A percentile compares a stretch with the other conserved stretches of the same genome.
These are phyloP conservation scores for Gerris buenoi DNA, from an alignment of 1,140 invertebrate species.

Conservation along the genomic window DNA sequence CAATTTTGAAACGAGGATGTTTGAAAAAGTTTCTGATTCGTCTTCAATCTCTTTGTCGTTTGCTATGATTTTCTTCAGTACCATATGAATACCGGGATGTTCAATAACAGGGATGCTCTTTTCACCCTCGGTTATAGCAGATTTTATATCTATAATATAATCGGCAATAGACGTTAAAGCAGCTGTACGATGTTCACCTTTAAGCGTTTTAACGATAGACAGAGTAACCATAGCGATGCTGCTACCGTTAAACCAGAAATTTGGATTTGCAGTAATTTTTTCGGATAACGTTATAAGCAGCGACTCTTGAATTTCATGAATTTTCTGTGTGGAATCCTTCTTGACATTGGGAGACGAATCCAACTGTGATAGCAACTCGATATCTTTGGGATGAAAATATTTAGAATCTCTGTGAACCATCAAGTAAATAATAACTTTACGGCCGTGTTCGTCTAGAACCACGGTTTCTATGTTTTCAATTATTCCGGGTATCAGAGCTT, in stretches of 20 bases:
- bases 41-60: slow-evolving; percentile 35
- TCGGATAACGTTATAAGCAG: slow-evolving; percentile 34
- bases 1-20: neutral
- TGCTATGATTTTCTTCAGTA: slow-evolving; percentile 60
- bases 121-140: slow-evolving; percentile 28
- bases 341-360: slow-evolving; percentile 42
- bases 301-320: slow-evolving; percentile 45
- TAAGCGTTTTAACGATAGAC: slow-evolving; percentile 43
- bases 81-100: slow-evolving; percentile 60
- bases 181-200: slow-evolving; percentile 23
- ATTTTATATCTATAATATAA: slow-evolving; percentile 32
- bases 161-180: slow-evolving; percentile 33
- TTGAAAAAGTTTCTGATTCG: neutral
- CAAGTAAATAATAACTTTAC: slow-evolving; percentile 63
- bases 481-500: slow-evolving; percentile 59
- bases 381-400: slow-evolving; percentile 56
- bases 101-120: slow-evolving; percentile 42
- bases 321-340: slow-evolving; percentile 54
- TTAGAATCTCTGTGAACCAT: slow-evolving; percentile 57
- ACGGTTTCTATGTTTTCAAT: slow-evolving; percentile 53
- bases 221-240: slow-evolving; percentile 51
- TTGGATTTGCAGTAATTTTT: slow-evolving; percentile 41
- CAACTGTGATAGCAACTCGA: slow-evolving; percentile 53
- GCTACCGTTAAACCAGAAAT: slow-evolving; percentile 51
- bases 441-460: slow-evolving; percentile 52